A percentile compares a stretch with the other conserved stretches of the same genome.
Evolutionary conservation across 2,113 vertebrate genomes (phyloP).

Genomic region (Morone saxatilis): DNA sequence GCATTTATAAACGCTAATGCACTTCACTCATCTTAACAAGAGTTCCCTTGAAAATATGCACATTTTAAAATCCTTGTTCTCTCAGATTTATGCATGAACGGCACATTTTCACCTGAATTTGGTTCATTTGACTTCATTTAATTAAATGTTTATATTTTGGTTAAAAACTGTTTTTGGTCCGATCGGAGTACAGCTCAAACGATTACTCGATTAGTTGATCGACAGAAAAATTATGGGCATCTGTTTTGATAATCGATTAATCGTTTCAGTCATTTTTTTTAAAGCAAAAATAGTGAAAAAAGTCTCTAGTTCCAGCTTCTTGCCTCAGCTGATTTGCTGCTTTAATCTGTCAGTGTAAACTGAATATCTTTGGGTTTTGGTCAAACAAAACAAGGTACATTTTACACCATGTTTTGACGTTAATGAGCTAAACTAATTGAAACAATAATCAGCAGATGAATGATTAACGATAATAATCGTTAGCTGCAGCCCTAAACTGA

Average conservation of each 20-base stretch:
- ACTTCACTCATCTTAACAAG: neutral
- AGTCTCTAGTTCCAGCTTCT: slow-evolving; percentile 22
- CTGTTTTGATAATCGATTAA: neutral
- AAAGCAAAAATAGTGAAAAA: neutral
- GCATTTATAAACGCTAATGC: neutral
- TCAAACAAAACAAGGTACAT: neutral
- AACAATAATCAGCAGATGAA: neutral
- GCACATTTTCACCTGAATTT: neutral
- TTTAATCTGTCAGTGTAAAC: neutral
- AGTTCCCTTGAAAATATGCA: neutral
- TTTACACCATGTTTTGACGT: neutral
- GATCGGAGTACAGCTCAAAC: neutral
- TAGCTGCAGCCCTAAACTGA: neutral
- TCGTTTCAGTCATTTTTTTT: neutral
- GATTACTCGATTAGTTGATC: neutral
- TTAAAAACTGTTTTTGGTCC: slow-evolving; percentile 2
- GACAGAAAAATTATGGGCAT: neutral
- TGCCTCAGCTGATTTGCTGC: neutral
- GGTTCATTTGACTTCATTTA: neutral
- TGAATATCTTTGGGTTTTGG: neutral
- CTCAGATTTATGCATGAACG: neutral
- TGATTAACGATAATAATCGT: neutral
- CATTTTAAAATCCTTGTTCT: neutral
- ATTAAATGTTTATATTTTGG: neutral
- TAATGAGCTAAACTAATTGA: neutral